A percentile compares a stretch with the other conserved stretches of the same genome.
Conservation (phyloP, 1,140 invertebrate species). For the Brachionus asplanchnoidis region DNA sequence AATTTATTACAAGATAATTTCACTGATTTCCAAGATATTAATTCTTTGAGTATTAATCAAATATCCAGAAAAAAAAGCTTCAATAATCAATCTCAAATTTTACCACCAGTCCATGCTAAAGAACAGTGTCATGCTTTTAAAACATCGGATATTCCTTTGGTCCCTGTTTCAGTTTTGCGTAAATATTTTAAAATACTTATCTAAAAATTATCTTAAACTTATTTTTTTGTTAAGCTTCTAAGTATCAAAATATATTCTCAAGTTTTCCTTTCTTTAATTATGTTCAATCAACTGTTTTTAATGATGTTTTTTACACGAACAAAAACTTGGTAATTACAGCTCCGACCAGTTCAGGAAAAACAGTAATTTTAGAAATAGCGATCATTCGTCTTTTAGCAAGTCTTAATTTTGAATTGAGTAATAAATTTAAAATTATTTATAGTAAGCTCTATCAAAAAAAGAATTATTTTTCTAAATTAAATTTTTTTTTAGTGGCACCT, state of each 20-base stretch:
- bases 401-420: constrained; percentile 50
- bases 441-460: constrained; percentile 56
- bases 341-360: constrained; percentile 76
- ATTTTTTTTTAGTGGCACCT: constrained; percentile 67
- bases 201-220: background rate
- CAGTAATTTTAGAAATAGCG: constrained; percentile 73
- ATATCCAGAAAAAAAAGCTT: background rate
- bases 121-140: background rate
- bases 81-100: background rate
- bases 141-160: constrained; percentile 42
- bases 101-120: background rate
- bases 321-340: constrained; percentile 69
- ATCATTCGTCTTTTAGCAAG: constrained; percentile 63
- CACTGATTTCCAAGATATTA: background rate
- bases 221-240: constrained; percentile 27
- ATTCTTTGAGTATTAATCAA: background rate
- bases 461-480: background rate
- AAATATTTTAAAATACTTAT: background rate
- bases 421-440: constrained; percentile 65
- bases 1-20: background rate
- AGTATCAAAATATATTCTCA: constrained; percentile 56
- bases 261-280: constrained; percentile 66
- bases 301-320: constrained; percentile 65
- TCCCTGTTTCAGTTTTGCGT: background rate
- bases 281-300: constrained; percentile 67